Percentiles rank a stretch among this genome's conserved stretches.
phyloP scores from a whole-genome alignment of 1,140 invertebrate species.

The Drosophila athabasca region DNA sequence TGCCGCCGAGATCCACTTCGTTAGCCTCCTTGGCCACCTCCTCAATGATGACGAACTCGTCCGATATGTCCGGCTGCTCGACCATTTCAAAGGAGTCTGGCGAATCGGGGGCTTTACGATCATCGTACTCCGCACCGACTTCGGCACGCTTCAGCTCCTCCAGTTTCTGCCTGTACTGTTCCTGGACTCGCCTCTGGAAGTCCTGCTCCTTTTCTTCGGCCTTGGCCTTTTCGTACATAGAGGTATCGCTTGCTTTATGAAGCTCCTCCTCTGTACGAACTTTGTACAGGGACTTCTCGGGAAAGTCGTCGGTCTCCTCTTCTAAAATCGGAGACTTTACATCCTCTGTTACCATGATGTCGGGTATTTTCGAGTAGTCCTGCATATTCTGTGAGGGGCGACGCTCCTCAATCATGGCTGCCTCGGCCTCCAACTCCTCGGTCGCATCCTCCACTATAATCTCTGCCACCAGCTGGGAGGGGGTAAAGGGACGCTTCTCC shows the following conservation, averaged over 20 bases:
- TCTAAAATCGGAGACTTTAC: constrained; percentile 81
- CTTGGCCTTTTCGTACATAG: constrained; percentile 57
- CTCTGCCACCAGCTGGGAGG: constrained; percentile 79
- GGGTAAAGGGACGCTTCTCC: constrained; percentile 80
- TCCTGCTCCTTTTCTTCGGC: constrained; percentile 78
- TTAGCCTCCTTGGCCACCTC: constrained; percentile 92
- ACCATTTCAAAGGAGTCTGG: constrained; percentile 95
- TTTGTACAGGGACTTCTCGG: constrained; percentile 76
- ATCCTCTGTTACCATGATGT: constrained; percentile 89
- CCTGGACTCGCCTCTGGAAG: constrained; percentile 78
- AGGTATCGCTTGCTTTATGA: constrained; percentile 67
- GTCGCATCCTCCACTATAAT: constrained; percentile 85
- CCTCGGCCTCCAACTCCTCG: constrained; percentile 85
- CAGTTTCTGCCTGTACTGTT: constrained; percentile 82
- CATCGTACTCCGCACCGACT: constrained; percentile 75
- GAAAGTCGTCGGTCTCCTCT: constrained; percentile 65
- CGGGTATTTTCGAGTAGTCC: constrained; percentile 85
- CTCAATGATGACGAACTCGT: constrained; percentile 94
- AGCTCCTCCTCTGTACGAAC: constrained; percentile 78
- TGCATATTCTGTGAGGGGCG: constrained; percentile 80
- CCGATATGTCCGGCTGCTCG: constrained; percentile 92
- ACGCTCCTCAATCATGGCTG: constrained; percentile 83
- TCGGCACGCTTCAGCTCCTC: constrained; percentile 81
- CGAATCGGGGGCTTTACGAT: constrained; percentile 88
- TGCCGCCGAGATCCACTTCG: constrained; percentile 91